Conservation (phyloP, 2,113 vertebrate genomes). For the Mobula hypostoma region DNA sequence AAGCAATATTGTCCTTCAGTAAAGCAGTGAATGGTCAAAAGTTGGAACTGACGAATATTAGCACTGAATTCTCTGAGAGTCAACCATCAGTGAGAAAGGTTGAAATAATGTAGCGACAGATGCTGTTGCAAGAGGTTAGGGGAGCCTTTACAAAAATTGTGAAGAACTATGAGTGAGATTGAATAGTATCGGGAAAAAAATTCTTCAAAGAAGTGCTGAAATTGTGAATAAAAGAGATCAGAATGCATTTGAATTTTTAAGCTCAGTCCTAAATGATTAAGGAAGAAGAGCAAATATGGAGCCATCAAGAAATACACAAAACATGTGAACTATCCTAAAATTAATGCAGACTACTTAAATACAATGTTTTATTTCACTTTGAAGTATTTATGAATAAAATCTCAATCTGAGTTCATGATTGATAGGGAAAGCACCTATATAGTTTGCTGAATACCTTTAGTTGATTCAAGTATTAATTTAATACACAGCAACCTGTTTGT, state of each 20-base stretch:
- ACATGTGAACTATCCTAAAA: neutral
- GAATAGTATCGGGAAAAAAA: neutral
- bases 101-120: neutral
- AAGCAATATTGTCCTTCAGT: neutral
- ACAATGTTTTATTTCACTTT: neutral
- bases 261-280: neutral
- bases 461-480: conserved; percentile 5
- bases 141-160: neutral
- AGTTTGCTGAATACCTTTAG: neutral
- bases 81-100: too few species aligned
- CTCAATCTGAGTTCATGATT: neutral
- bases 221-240: neutral
- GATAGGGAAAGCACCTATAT: neutral
- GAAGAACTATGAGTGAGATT: too few species aligned
- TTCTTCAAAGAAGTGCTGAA: neutral
- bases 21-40: neutral
- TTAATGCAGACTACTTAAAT: neutral
- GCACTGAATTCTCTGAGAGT: neutral
- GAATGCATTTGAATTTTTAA: neutral
- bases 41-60: neutral
- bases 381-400: neutral
- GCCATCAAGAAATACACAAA: neutral
- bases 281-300: neutral
- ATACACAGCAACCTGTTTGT: neutral
- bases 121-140: neutral